phyloP scores from a whole-genome alignment of 2,113 vertebrate genomes.

The Thamnophis sirtalis region DNA sequence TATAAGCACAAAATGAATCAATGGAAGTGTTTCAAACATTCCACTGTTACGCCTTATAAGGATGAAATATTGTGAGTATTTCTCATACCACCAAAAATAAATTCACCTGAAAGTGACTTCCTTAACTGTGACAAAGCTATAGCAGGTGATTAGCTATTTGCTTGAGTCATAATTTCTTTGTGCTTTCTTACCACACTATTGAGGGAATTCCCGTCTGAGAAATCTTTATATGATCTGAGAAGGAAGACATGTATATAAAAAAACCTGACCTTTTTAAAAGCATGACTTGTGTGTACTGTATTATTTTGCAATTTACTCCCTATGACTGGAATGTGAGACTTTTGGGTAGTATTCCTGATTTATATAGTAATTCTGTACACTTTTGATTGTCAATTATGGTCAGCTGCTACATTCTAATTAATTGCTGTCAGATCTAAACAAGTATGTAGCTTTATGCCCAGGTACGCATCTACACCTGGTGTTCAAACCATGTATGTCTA shows the following conservation, averaged over 20 bases:
- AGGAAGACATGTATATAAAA: background rate
- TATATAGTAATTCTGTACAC: background rate
- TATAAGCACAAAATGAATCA: background rate
- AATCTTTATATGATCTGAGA: background rate
- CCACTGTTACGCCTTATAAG: constrained; percentile 9
- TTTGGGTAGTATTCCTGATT: constrained; percentile 24
- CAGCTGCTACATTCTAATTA: background rate
- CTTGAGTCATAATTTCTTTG: constrained; percentile 31
- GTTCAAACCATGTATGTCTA: background rate
- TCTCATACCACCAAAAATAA: constrained; percentile 17
- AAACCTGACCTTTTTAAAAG: constrained; percentile 32
- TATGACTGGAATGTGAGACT: background rate
- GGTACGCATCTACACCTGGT: background rate
- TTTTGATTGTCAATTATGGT: background rate
- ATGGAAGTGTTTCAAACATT: background rate
- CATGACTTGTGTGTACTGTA: accelerated
- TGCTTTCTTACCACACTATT: background rate
- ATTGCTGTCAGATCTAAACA: background rate
- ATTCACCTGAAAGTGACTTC: background rate
- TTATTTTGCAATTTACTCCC: background rate
- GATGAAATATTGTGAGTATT: constrained; percentile 17
- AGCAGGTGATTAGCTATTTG: constrained; percentile 30
- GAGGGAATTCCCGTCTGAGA: constrained; percentile 44
- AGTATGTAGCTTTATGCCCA: background rate
- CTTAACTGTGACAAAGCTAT: background rate